phyloP scores from a whole-genome alignment of 2,113 vertebrate species.

The Takifugu flavidus region DNA sequence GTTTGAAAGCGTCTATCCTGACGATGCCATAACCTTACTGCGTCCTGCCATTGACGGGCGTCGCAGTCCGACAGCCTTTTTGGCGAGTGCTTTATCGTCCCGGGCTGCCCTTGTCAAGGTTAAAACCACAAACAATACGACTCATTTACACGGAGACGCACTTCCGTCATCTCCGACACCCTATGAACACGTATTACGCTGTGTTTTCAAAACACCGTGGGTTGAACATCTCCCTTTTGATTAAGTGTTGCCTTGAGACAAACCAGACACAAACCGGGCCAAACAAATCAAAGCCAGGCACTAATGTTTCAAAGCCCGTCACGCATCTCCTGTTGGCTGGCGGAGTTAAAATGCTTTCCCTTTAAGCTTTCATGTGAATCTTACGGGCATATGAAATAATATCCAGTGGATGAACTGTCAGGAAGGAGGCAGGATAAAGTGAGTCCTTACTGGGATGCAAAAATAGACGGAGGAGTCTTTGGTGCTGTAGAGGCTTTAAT shows the following conservation, averaged over 20 bases:
- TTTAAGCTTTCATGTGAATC: constrained; percentile 57
- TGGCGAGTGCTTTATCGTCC: constrained; percentile 51
- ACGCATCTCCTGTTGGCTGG: constrained; percentile 49
- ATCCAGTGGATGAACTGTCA: constrained; percentile 56
- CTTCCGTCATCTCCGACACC: constrained; percentile 28
- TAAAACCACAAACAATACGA: constrained; percentile 48
- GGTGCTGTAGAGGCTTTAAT: constrained; percentile 49
- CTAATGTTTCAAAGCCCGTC: constrained; percentile 54
- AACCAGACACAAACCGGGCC: constrained; percentile 40
- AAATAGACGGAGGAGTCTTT: constrained; percentile 65
- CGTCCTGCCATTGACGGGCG: constrained; percentile 16
- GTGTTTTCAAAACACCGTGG: constrained; percentile 44
- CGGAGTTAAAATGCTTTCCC: constrained; percentile 38
- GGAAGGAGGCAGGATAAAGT: constrained; percentile 60
- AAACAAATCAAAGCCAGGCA: constrained; percentile 47
- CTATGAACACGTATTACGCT: constrained; percentile 20
- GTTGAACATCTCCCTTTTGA: constrained; percentile 46
- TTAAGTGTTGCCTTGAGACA: constrained; percentile 45
- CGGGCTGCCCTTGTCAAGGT: constrained; percentile 51
- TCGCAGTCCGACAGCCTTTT: constrained; percentile 21
- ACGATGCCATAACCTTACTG: constrained; percentile 7
- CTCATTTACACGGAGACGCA: constrained; percentile 55
- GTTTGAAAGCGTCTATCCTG: too few relatives aligned
- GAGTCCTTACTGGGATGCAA: constrained; percentile 56
- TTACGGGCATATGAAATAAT: constrained; percentile 51